Conservation (phyloP, 2,113 vertebrate genomes). For the Sander vitreus region DNA sequence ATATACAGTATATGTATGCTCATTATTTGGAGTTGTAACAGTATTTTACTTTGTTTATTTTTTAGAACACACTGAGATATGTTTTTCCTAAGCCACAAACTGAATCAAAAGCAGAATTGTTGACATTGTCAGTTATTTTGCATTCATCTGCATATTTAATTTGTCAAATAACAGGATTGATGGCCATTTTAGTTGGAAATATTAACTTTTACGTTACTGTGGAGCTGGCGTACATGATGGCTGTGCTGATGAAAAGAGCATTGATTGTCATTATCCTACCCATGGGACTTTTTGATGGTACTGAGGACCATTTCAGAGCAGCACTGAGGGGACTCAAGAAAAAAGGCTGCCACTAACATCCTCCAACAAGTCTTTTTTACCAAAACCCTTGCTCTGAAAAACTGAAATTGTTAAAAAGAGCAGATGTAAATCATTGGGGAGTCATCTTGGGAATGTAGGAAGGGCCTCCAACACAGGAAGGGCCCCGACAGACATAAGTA, state of each 20-base stretch:
- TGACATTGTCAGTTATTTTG: constrained; percentile 18
- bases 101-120: constrained; percentile 23
- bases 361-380: constrained; percentile 41
- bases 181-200: constrained; percentile 33
- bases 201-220: constrained; percentile 28
- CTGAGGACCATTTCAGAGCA: constrained; percentile 38
- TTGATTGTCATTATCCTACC: constrained; percentile 58
- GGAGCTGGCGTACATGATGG: constrained; percentile 33
- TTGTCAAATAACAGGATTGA: constrained; percentile 21
- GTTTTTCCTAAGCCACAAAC: constrained; percentile 19
- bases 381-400: constrained; percentile 50
- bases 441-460: constrained; percentile 33
- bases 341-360: constrained; percentile 33
- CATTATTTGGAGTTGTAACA: constrained; percentile 48
- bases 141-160: constrained; percentile 21
- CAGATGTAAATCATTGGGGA: constrained; percentile 50
- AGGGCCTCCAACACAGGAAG: constrained; percentile 36
- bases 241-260: constrained; percentile 60
- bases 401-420: constrained; percentile 22
- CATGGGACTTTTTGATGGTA: constrained; percentile 40
- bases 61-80: constrained; percentile 2
- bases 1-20: constrained; percentile 26
- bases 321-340: constrained; percentile 18
- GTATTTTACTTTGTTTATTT: constrained; percentile 41
- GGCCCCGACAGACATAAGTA: constrained; percentile 21